phyloP scores from a whole-genome alignment of 2,113 vertebrate species.

The Indicator indicator region DNA sequence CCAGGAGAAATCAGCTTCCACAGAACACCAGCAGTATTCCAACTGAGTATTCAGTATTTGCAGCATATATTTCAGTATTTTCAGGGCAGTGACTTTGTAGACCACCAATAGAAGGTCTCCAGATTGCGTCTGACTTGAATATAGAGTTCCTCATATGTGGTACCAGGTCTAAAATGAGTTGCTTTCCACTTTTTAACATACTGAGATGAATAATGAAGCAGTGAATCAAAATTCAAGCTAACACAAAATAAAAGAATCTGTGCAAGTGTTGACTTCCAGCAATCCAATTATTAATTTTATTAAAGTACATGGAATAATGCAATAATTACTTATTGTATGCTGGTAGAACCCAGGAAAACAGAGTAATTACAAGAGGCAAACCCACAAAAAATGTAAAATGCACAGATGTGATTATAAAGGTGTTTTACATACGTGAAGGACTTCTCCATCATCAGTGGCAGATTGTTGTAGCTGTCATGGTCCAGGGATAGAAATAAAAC shows the following conservation, averaged over 20 bases:
- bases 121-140: background rate
- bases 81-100: background rate
- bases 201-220: background rate
- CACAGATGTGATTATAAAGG: background rate
- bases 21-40: background rate
- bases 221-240: background rate
- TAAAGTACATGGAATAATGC: background rate
- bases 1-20: background rate
- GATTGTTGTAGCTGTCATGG: background rate
- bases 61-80: too few relatives aligned
- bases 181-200: background rate
- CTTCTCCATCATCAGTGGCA: background rate
- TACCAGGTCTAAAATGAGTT: background rate
- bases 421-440: background rate
- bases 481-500: background rate
- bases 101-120: background rate
- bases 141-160: background rate
- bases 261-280: background rate
- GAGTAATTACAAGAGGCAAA: background rate
- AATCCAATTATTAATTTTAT: background rate
- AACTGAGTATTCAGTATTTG: background rate
- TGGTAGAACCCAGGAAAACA: background rate
- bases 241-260: background rate
- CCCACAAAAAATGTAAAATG: background rate
- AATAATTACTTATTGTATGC: background rate